Evolutionary conservation across 2,797 vertebrate genomes (phyloP), one percentile per base, ranked within the genome.

Genomic region (Australoheros facetus): DNA sequence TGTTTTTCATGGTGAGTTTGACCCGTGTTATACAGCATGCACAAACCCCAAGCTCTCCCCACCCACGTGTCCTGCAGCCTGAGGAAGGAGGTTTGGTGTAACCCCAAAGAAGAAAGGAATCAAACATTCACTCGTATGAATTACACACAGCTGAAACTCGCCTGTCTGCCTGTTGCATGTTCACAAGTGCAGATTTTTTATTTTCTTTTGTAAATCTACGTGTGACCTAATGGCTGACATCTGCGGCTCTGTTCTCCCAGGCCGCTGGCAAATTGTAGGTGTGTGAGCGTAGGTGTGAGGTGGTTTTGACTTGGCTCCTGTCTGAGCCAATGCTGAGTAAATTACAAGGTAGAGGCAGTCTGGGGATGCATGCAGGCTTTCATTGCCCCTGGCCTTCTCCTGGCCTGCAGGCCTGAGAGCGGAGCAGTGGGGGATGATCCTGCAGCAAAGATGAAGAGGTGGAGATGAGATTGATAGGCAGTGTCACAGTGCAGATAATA

Each of bases 261-360:
- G 85, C 84, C 30, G 12, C 72, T 26, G 79, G 84, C 56, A 91
- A 92, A 92, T 91, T 92, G 89, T 88, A 93, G 90, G 90, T 91
- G 92, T 91, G 86, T 82, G 82, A 70, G 85, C 75, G 82, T 78
- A 79, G 79, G 85, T 85, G 71, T 77, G 64, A 83, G 81, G 57
- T 42, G 79, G 77, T 39, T 79, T 88, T 83, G 89, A 54, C 53
- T 78, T 70, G 88, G 85, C 85, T 93, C 88, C 89, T 89, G 93
- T 94, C 91, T 94, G 89, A 88, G 87, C 86, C 85, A 76, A 72
- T 21, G 53, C 54, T 9, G 30, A 60, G 64, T 84, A 94, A 94
- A 94, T 94, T 92, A 94, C 86, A 94, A 90, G 88, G 89, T 84
- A 89, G 79, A 78, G 56, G 71, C 80, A 87, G 87, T 83, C 87